Percentiles rank a stretch among this genome's conserved stretches.
Evolutionary conservation across 2,888 invertebrate genomes (phyloP).

Genomic region (Pseudococcus viburni): DNA sequence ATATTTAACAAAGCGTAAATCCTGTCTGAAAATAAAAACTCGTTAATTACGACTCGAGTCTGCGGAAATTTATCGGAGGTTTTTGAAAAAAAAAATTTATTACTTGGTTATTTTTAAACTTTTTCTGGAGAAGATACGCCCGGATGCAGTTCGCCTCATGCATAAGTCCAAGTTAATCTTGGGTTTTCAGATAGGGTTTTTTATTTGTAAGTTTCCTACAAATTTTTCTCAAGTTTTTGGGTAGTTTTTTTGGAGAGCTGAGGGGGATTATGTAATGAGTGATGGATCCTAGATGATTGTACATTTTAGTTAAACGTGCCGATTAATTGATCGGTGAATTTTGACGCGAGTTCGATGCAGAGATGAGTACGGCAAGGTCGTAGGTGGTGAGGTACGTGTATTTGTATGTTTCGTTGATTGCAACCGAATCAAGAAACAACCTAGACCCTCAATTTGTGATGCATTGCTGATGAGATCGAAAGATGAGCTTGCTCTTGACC

Average conservation of each 20-base stretch:
- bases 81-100: constrained; percentile 30
- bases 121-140: neutral
- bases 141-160: neutral
- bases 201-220: too few species aligned
- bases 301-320: neutral
- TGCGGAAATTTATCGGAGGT: constrained; percentile 26
- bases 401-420: neutral
- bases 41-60: constrained; percentile 20
- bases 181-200: neutral
- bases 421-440: neutral
- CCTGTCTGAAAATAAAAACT: constrained; percentile 41
- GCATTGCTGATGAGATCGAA: neutral
- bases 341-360: neutral
- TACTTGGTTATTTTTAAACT: neutral
- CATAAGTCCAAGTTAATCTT: neutral
- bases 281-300: neutral
- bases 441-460: constrained; percentile 1
- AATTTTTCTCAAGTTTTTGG: neutral
- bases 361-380: neutral
- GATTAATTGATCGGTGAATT: neutral
- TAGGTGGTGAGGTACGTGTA: neutral
- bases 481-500: constrained; percentile 19
- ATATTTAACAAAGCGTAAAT: constrained; percentile 52
- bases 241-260: neutral
- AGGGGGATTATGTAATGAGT: neutral